Evolutionary conservation across 2,113 vertebrate genomes (phyloP), one percentile per base, ranked within the genome.

Genomic region (Melozone crissalis): DNA sequence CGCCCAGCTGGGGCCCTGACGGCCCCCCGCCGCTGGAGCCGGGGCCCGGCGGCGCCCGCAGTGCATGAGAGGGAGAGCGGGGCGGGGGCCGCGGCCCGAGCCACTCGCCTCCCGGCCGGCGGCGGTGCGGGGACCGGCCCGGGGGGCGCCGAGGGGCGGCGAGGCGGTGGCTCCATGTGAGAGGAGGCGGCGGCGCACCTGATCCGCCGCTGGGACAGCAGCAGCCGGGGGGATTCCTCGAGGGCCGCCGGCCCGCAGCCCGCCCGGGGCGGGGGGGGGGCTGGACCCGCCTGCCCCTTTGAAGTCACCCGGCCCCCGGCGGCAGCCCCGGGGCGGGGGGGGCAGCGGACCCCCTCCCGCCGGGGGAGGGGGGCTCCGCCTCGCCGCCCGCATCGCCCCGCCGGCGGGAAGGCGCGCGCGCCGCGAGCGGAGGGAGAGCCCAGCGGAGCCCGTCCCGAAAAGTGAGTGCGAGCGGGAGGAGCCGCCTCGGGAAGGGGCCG

Each of bases 131-230:
- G 71, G 39, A 43, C 69, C 71, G 71, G 52, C 71, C 71, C 71
- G 23, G 52, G 52, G 71, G 71, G 52, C 31, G 54, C 54, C 31
- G 54, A 55, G 31, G 30, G 54, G 54, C 54, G 54, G 30, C 71
- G 92, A 90, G 72, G 85, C 87, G 67, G 44, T 55, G 79, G 81
- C 96, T 96, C 72, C 94, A 92, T 72, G 91, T 86, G 84, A 95
- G 83, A 84, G 55, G 79, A 71, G 8, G 80, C 73, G 73, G 85
- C 76, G 77, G 62, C 89, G 78, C 87, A 61, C 94, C 87, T 52
- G 89, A 96, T 57, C 71, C 52, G 84, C 59, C 63, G 92, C 91
- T 81, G 78, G 84, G 69, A 84, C 58, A 75, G 58, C 68, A 65
- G 73, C 59, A 62, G 39, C 55, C 31, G 55, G 71, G 41, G 72